Evolutionary conservation across 2,113 vertebrate species (phyloP).

Genomic region (Mirza zaza): DNA sequence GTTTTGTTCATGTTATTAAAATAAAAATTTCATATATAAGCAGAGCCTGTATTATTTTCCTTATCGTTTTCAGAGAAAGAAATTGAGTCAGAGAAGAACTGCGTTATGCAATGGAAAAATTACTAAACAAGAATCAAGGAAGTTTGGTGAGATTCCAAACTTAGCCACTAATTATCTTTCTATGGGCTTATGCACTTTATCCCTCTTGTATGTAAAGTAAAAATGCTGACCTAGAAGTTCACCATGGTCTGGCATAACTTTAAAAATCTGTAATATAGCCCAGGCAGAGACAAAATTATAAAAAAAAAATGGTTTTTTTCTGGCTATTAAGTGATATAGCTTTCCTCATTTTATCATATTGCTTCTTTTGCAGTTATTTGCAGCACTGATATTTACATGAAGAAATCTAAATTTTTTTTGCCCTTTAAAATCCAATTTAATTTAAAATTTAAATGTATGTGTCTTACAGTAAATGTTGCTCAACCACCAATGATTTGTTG

Average conservation of each 20-base stretch:
- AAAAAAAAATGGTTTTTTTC: not conserved
- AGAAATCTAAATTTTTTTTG: conserved; percentile 49
- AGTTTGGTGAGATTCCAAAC: not conserved
- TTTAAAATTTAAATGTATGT: not conserved
- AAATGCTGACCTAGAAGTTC: not conserved
- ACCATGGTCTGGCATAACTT: accelerated
- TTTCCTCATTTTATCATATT: not conserved
- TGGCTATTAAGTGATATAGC: not conserved
- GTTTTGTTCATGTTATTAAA: not conserved
- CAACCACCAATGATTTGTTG: conserved; percentile 55
- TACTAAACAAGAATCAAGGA: not conserved
- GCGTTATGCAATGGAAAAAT: not conserved
- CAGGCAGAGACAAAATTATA: not conserved
- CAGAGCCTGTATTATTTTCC: not conserved
- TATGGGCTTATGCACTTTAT: not conserved
- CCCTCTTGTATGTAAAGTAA: not conserved
- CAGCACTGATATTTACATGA: not conserved
- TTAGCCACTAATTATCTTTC: not conserved
- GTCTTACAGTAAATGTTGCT: conserved; percentile 60
- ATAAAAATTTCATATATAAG: not conserved
- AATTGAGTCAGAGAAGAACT: not conserved
- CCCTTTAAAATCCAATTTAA: conserved; percentile 57
- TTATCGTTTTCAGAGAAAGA: not conserved
- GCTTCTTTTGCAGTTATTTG: not conserved
- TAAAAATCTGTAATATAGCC: too few species aligned